These are phyloP conservation scores for Guaruba guarouba DNA, from an alignment of 2,113 vertebrate genomes.

Conservation along the genomic window DNA sequence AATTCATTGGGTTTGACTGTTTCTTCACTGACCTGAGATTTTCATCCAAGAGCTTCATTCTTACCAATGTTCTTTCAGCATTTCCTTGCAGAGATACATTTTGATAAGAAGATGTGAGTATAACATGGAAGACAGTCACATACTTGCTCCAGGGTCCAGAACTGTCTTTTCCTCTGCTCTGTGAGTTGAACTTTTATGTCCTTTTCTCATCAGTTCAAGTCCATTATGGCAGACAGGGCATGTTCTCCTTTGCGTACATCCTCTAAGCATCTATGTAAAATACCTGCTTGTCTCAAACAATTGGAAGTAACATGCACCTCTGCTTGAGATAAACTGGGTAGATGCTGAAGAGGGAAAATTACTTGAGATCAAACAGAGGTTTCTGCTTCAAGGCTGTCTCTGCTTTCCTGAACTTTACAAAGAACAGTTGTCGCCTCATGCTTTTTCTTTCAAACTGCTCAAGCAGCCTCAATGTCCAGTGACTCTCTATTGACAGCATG, in stretches of 20 bases:
- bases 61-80: neutral
- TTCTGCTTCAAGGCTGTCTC: slow-evolving; percentile 57
- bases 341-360: slow-evolving; percentile 25
- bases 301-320: neutral
- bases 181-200: neutral
- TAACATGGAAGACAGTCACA: neutral
- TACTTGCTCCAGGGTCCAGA: neutral
- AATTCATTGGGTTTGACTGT: slow-evolving; percentile 2
- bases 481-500: slow-evolving; percentile 48
- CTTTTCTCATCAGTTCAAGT: slow-evolving; percentile 2
- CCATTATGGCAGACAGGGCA: neutral
- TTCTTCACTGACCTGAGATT: slow-evolving; percentile 62
- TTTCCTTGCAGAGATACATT: slow-evolving; percentile 4
- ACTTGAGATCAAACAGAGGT: slow-evolving; percentile 33
- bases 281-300: slow-evolving; percentile 32
- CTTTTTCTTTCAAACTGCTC: slow-evolving; percentile 41
- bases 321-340: slow-evolving; percentile 18
- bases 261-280: neutral
- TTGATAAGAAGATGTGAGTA: neutral
- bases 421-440: slow-evolving; percentile 3
- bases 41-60: slow-evolving; percentile 5
- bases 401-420: slow-evolving; percentile 48
- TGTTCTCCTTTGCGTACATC: neutral
- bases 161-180: slow-evolving; percentile 1
- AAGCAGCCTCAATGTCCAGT: slow-evolving; percentile 56